phyloP scores from a whole-genome alignment of 1,140 invertebrate species.

The Eciton burchellii region DNA sequence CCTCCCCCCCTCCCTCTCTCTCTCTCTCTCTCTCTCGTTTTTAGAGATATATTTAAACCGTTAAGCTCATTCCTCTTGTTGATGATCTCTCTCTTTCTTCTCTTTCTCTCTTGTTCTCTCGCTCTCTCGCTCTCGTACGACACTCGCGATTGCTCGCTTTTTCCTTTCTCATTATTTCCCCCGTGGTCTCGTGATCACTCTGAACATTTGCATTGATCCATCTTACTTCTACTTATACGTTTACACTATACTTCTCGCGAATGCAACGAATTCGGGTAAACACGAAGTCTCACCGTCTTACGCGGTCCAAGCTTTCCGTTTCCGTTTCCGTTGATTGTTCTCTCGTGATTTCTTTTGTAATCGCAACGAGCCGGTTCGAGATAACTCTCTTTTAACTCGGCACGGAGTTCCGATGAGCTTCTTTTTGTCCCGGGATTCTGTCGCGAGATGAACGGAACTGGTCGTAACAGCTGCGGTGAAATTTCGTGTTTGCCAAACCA shows the following conservation, averaged over 20 bases:
- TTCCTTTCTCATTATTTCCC: constrained; percentile 34
- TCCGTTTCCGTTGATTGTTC: background rate
- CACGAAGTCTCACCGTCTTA: constrained; percentile 69
- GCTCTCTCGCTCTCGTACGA: too few relatives aligned
- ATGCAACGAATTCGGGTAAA: constrained; percentile 74
- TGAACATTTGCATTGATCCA: constrained; percentile 74
- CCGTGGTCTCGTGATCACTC: too few relatives aligned
- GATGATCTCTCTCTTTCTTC: constrained; percentile 27
- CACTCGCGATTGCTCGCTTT: too few relatives aligned
- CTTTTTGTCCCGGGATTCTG: background rate
- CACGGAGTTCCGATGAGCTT: background rate
- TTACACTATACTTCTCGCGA: constrained; percentile 68
- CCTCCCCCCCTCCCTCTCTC: too few relatives aligned
- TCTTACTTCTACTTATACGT: constrained; percentile 72
- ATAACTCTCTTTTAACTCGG: background rate
- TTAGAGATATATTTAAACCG: constrained; percentile 58
- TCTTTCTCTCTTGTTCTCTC: background rate
- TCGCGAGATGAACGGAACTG: constrained; percentile 15
- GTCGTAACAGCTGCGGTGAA: constrained; percentile 51
- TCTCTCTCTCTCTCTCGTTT: background rate
- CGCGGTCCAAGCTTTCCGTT: constrained; percentile 11
- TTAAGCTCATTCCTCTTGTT: constrained; percentile 65
- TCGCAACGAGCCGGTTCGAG: background rate
- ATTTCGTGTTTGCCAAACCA: constrained; percentile 75
- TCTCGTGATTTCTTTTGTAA: background rate